These are phyloP conservation scores for Peromyscus maniculatus DNA, from an alignment of 2,113 vertebrate species.

Conservation along the genomic window DNA sequence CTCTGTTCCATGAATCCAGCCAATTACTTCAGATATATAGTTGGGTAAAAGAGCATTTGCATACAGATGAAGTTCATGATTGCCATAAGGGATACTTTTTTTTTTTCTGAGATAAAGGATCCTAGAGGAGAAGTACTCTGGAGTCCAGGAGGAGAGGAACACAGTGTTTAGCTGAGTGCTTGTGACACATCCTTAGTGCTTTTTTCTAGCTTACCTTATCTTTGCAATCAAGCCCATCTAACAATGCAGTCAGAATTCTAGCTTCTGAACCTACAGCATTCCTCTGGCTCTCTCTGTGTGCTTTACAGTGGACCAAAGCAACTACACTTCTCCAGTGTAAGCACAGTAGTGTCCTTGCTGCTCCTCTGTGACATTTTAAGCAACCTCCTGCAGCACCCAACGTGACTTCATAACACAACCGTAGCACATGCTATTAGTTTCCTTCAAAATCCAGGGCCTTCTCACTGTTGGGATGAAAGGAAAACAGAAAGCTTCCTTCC, in stretches of 20 bases:
- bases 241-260: background rate
- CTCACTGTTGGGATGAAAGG: background rate
- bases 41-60: background rate
- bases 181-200: no score
- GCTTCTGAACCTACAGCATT: fast-evolving
- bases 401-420: background rate
- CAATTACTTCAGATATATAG: background rate
- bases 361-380: background rate
- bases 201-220: background rate
- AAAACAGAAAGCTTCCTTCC: background rate
- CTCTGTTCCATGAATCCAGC: fast-evolving
- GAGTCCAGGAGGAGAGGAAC: background rate
- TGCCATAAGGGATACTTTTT: background rate
- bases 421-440: fast-evolving
- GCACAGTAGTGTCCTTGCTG: background rate
- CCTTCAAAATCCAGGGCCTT: background rate
- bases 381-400: background rate
- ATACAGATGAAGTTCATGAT: background rate
- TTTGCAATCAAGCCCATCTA: background rate
- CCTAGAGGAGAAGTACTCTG: background rate
- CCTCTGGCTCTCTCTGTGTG: fast-evolving
- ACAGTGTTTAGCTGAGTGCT: background rate
- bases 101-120: background rate
- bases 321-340: background rate
- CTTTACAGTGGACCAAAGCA: fast-evolving